Evolutionary conservation across 2,113 vertebrate species (phyloP).

Genomic region (Psophia crepitans): DNA sequence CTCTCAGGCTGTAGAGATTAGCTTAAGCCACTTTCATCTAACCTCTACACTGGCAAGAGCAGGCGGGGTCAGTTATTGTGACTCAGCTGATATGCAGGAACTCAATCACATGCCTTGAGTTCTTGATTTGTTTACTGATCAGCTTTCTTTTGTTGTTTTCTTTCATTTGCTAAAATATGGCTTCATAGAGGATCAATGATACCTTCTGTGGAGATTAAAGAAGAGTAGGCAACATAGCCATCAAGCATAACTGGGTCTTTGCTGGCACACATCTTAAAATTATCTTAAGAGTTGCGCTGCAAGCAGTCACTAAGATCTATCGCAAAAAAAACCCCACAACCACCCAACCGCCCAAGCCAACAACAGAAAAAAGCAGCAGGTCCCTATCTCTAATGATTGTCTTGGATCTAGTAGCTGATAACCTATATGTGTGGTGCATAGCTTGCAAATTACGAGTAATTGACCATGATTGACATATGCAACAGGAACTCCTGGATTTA

Average conservation of each 20-base stretch:
- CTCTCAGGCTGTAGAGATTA: not conserved
- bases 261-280: not conserved
- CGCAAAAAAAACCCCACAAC: not conserved
- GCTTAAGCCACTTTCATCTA: not conserved
- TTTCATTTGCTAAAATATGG: not conserved
- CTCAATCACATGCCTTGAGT: not conserved
- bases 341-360: not conserved
- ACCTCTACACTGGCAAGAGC: not conserved
- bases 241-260: not conserved
- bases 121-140: not conserved
- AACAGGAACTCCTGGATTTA: not conserved
- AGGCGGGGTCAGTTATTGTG: not conserved
- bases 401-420: not conserved
- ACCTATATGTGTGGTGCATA: fast-evolving
- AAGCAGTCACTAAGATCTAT: not conserved
- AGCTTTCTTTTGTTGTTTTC: not conserved
- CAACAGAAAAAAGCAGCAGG: not conserved
- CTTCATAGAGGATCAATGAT: not conserved
- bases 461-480: not conserved
- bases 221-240: not conserved
- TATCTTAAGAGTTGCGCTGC: not conserved
- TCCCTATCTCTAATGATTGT: not conserved
- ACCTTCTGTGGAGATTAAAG: not conserved
- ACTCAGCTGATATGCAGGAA: not conserved
- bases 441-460: not conserved